Base-by-base conservation (phyloP, 2,113 vertebrate species). In the Paramormyrops kingsleyae region DNA sequence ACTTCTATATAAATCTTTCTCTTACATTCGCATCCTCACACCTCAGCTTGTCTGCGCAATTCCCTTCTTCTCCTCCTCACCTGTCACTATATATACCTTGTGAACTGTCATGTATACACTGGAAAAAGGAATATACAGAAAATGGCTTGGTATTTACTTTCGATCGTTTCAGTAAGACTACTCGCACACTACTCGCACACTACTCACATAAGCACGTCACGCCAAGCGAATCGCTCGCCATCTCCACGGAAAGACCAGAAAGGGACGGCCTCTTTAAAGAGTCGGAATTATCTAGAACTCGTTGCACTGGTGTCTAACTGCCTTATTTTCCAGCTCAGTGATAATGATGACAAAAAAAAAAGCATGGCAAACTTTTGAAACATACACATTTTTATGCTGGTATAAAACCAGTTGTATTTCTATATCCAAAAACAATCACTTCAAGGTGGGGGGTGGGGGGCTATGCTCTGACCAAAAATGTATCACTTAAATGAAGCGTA, bases 281-380 rank as follows among this genome's bases (percentile, higher is more conserved):
- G 35, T 84, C 87, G 0, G 56, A 87, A 88, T 89, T 46, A 83
- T 47, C 85, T 88, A 59, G 77, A 87, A 89, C 24, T 74, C 59
- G 15, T 66, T 90, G 90, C 89, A 83, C 21, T 85, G 86, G 2
- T 87, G 42, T 44, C 88, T 90, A 90, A 7, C 49, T 66, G 89
- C 89, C 85, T 91, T 91, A 59, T 94, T 93, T 93, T 92, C 91
- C 92, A 93, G 90, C 91, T 91, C 91, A 90, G 35, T 87, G 90
- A 89, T 6, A 92, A 89, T 89, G 90, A 31, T 3, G 62, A n/a
- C 2, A n/a, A 39, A 4, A 2, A 42, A 46, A 46, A 77, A 52
- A 85, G 44, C 10, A 59, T 42, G 19, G 89, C 52, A 66, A 62
- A 53, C 53, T 59, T 50, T 59, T 89, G 44, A 62, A 88, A 88